These are phyloP conservation scores for Paedocypris micromegethes DNA, from an alignment of 2,797 vertebrate species.

Conservation along the genomic window DNA sequence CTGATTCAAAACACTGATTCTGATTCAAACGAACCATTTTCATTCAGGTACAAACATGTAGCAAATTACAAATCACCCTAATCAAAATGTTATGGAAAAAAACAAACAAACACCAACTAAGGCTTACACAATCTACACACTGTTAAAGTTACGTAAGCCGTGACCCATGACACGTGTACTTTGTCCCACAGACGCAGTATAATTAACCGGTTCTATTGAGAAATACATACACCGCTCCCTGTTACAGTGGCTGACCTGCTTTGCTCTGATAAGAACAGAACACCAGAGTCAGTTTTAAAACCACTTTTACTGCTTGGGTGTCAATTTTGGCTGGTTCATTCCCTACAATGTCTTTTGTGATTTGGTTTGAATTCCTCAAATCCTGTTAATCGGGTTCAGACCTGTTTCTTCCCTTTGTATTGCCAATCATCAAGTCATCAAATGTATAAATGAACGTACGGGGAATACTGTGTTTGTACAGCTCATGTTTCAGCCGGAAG, in stretches of 20 bases:
- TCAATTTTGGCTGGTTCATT: too few relatives aligned
- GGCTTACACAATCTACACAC: slow-evolving; percentile 20
- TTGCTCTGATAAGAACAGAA: slow-evolving; percentile 8
- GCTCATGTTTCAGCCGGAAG: too few relatives aligned
- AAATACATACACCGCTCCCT: slow-evolving; percentile 38
- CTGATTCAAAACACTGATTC: too few relatives aligned
- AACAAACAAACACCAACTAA: neutral
- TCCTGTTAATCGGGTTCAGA: neutral
- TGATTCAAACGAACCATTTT: too few relatives aligned
- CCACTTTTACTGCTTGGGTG: too few relatives aligned
- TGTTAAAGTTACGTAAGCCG: slow-evolving; percentile 46
- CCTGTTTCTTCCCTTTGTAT: slow-evolving; percentile 5
- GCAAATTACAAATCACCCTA: too few relatives aligned
- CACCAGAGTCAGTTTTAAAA: too few relatives aligned
- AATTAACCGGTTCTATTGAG: slow-evolving; percentile 37
- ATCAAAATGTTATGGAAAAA: neutral
- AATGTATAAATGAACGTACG: too few relatives aligned
- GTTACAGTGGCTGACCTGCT: slow-evolving; percentile 39
- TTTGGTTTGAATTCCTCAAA: neutral
- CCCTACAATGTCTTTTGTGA: too few relatives aligned
- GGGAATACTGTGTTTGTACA: too few relatives aligned
- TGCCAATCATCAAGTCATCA: neutral
- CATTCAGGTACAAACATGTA: too few relatives aligned
- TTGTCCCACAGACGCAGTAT: slow-evolving; percentile 28
- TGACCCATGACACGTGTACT: slow-evolving; percentile 45